These are phyloP conservation scores for Sus cebifrons DNA, from an alignment of 2,797 vertebrate species.

Conservation along the genomic window DNA sequence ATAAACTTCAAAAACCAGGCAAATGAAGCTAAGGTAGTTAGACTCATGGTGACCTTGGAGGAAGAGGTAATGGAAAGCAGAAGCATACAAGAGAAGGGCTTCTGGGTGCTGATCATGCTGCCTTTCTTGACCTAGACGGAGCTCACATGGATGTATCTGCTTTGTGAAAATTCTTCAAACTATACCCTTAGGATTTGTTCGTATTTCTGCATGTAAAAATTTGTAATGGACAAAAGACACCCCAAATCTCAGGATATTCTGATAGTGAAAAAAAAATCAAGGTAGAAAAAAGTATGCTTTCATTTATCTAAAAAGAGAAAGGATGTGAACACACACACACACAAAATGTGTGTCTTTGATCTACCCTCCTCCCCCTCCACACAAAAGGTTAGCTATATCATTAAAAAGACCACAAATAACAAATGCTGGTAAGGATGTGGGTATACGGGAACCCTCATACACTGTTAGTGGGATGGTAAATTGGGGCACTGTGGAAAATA, in stretches of 20 bases:
- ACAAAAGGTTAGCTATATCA: neutral
- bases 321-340: neutral
- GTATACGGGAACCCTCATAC: too few species aligned
- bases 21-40: neutral
- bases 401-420: too few species aligned
- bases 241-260: neutral
- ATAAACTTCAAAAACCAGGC: neutral
- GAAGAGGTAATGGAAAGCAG: neutral
- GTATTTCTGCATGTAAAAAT: neutral
- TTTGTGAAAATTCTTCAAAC: conserved; percentile 13
- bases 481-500: too few species aligned
- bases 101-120: neutral
- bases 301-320: neutral
- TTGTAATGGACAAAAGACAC: neutral
- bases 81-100: neutral
- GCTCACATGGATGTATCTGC: neutral
- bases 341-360: neutral
- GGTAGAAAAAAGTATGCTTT: neutral
- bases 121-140: neutral
- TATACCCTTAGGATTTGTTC: neutral
- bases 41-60: neutral
- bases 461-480: too few species aligned
- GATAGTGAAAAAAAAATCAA: neutral
- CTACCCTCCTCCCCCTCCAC: neutral
- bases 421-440: too few species aligned